Evolutionary conservation across 64 coral and sea anemone genomes (phyloP), one percentile per base, ranked within the genome.

Genomic region (Trachythela sp.): DNA sequence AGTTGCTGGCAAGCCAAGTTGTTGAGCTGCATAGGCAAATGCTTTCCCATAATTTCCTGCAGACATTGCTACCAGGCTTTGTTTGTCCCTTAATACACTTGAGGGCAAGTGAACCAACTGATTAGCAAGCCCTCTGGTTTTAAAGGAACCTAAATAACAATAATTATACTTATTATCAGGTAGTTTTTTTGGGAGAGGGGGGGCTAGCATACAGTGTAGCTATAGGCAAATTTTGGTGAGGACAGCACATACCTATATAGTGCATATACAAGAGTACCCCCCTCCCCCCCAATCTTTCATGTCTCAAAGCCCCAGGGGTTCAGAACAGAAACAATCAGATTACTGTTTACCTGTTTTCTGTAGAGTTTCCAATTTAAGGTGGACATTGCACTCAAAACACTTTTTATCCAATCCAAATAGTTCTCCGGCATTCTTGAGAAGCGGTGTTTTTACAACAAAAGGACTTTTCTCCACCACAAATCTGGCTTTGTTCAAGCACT

Each of bases 41-140:
- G 93, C 93, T 59, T 94, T 94, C 24, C 93, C 93, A 89, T 94
- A 94, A 89, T 94, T 94, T 43, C 93, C 93, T 91, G 93, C 93
- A 64, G 93, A 94, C 89, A 94, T 94, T 40, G 93, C 70, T 20
- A 94, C 52, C 48, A 94, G 90, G 49, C 86, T 91, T 85, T 85
- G 68, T 36, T 80, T 91, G 42, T 64, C 77, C 8, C 51, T 17
- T 15, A 75, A 85, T 24, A 67, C 40, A 52, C 58, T 86, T 59
- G 83, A 30, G 9, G 93, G 90, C 15, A 94, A 64, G 83, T 84
- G 32, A 2, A 86, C 93, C 40, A 94, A 77, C 86, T 94, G 93
- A 20, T 94, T 94, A 39, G 52, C 85, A 42, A 91, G 18, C 17
- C 93, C 93, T 85, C 93, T 45, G 20, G 88, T 43, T 68, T 94